Base-by-base conservation (phyloP, 2,888 invertebrate species). In the Norana najaformis region DNA sequence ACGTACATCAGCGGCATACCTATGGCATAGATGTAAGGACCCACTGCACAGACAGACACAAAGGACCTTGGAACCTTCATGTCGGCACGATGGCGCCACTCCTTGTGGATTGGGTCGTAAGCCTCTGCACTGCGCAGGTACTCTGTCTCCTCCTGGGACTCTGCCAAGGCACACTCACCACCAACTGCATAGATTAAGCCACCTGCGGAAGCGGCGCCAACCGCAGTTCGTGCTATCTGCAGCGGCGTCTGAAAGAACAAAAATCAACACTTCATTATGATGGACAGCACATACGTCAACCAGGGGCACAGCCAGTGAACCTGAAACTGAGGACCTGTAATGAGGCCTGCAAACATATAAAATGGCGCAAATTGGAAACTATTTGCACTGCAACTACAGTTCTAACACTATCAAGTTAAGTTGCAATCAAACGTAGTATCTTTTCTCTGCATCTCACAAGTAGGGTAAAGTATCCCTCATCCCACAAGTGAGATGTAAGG, bases 41-140 rank as follows among this genome's bases (percentile, higher is more conserved):
- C 96, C 53, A 97, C 96, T 92, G 97, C 97, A 89, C 96, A 97
- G 92, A 97, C 98, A 91, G 98, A 98, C 90, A 98, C 98, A 92
- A 94, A 94, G 20, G 94, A 94, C 41, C 94, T 91, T 0, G 91
- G 90, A 30, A 92, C 92, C 53, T 90, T 91, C 90, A 92, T 91
- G 53, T 90, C 91, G 4, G 91, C 89, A 38, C 90, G 89, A 6
- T 39, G 89, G 14, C 36, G 69, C 92, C 92, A 92, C 89, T 92
- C 90, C 91, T 94, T 93, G 39, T 93, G 91, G 0, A 93, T 93
- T 0, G 94, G 94, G 90, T 94, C 94, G 89, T 93, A 94, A 91
- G 93, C 93, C 92, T 94, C 94, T 41, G 93, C 92, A 92, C 93
- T 93, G 41, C 93, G 93, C 34, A 94, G 93, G 89, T 94, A 94